Evolutionary conservation across 1,140 invertebrate species (phyloP).

Genomic region (Drosophila ercepeae): DNA sequence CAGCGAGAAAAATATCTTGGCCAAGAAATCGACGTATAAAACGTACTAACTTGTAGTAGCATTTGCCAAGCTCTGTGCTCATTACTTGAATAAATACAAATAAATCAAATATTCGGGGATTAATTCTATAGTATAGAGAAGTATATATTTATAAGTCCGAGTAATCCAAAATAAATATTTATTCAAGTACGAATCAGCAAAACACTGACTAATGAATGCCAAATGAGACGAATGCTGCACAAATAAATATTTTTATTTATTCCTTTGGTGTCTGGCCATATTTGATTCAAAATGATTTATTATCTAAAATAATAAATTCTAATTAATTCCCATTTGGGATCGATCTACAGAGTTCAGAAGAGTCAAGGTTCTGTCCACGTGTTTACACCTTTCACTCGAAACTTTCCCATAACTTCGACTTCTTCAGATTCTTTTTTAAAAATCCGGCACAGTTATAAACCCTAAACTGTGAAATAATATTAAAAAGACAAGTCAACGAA

Average conservation of each 20-base stretch:
- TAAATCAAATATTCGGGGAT: conserved; percentile 14
- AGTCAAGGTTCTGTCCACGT: conserved; percentile 11
- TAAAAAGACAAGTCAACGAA: conserved; percentile 48
- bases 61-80: conserved; percentile 28
- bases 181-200: conserved; percentile 8
- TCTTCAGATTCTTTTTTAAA: conserved; percentile 1
- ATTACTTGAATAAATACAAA: conserved; percentile 43
- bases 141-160: conserved; percentile 5
- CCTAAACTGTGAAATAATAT: conserved; percentile 51
- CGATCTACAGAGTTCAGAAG: background rate
- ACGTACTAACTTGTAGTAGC: conserved; percentile 17
- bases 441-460: conserved; percentile 48
- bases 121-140: conserved; percentile 21
- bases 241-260: conserved; percentile 9
- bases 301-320: conserved; percentile 8
- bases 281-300: conserved; percentile 11
- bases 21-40: conserved; percentile 10
- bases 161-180: conserved; percentile 27
- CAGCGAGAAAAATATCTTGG: conserved; percentile 13
- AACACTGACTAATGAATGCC: conserved; percentile 10
- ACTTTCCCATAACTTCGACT: conserved; percentile 30
- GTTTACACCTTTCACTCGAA: conserved; percentile 20
- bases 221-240: conserved; percentile 6
- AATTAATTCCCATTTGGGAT: background rate
- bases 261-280: background rate